Evolutionary conservation across 2,113 vertebrate genomes (phyloP).

Genomic region (Probosciger aterrimus): DNA sequence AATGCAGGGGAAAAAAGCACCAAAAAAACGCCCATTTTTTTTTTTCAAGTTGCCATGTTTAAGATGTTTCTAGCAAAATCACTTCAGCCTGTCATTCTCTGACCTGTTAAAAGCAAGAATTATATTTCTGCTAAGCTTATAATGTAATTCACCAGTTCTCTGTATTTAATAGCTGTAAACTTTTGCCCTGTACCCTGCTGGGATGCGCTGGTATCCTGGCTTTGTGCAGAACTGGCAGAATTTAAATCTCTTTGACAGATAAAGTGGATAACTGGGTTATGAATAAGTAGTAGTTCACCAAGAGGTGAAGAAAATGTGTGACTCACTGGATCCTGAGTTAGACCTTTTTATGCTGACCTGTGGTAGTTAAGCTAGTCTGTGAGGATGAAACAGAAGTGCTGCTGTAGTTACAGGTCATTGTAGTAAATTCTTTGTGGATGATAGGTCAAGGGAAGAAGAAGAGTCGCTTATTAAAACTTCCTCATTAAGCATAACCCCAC

Average conservation of each 20-base stretch:
- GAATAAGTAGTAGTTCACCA: slow-evolving; percentile 51
- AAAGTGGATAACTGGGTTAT: slow-evolving; percentile 32
- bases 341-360: slow-evolving; percentile 20
- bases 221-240: slow-evolving; percentile 37
- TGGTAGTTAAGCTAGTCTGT: neutral
- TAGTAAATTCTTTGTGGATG: neutral
- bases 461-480: neutral
- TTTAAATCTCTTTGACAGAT: slow-evolving; percentile 46
- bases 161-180: slow-evolving; percentile 54
- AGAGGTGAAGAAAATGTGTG: slow-evolving; percentile 41
- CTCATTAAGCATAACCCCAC: neutral
- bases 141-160: slow-evolving; percentile 9
- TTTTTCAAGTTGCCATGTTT: neutral
- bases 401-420: neutral
- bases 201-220: neutral
- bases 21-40: neutral
- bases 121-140: slow-evolving; percentile 21
- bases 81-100: slow-evolving; percentile 10
- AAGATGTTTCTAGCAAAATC: slow-evolving; percentile 34
- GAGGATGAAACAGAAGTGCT: neutral
- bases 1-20: neutral
- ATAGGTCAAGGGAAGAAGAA: neutral
- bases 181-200: slow-evolving; percentile 37
- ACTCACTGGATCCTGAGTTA: slow-evolving; percentile 4
- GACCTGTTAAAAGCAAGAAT: slow-evolving; percentile 24